Conservation (phyloP, 1,140 invertebrate species). For the Drosophila seguyi region DNA sequence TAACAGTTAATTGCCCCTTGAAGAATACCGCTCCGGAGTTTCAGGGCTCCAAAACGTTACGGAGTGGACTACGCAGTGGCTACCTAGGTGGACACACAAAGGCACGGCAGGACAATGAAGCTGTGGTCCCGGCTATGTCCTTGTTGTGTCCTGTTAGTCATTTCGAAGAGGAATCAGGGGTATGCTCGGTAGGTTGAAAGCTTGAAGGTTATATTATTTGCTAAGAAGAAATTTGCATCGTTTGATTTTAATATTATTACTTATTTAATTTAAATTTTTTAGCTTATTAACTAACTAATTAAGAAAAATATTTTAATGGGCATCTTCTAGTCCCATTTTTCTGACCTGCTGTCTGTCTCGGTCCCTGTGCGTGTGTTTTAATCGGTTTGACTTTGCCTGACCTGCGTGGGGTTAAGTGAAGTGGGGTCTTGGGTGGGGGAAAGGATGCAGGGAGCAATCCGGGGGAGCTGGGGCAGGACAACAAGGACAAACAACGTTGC, state of each 20-base stretch:
- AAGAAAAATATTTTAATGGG: background rate
- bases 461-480: constrained; percentile 15
- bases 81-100: constrained; percentile 63
- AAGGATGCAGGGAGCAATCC: constrained; percentile 2
- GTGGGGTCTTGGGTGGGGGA: constrained; percentile 13
- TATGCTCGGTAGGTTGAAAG: background rate
- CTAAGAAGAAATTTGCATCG: too few species aligned
- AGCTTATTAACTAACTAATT: background rate
- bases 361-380: constrained; percentile 63
- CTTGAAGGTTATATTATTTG: background rate
- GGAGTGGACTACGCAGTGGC: constrained; percentile 25
- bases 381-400: constrained; percentile 80
- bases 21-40: constrained; percentile 65
- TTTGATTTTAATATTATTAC: background rate
- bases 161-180: background rate
- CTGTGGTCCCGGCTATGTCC: constrained; percentile 4
- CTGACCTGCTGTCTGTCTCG: constrained; percentile 21
- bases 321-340: background rate
- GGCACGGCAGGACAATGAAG: constrained; percentile 41
- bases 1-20: constrained; percentile 80
- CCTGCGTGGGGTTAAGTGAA: constrained; percentile 43
- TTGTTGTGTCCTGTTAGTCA: constrained; percentile 5
- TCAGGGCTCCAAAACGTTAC: constrained; percentile 1
- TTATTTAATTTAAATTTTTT: background rate
- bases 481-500: constrained; percentile 65